Base-by-base conservation (phyloP, 53 echinoderm and acorn worm genomes). In the Stichopus horrens region DNA sequence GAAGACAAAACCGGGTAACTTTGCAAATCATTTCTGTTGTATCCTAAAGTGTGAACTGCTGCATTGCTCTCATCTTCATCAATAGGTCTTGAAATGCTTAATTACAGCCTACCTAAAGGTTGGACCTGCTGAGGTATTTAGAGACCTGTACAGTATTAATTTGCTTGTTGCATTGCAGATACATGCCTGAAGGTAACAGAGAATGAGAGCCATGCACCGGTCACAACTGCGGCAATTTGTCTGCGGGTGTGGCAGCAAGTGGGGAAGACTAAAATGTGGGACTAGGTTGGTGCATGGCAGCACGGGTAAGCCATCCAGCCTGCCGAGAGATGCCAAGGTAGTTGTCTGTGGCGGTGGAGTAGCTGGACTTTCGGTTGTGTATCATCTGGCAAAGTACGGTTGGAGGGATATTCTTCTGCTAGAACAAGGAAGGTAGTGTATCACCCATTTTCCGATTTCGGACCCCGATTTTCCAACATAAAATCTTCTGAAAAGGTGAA, bases 301-400 rank as follows among this genome's bases (percentile, higher is more conserved):
- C 16, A n/a, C 51, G 5, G n/a, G 7, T n/a, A 37, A 53, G 19
- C n/a, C 86, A 4, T 11, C 73, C 57, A 68, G 9, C 21, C 58
- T 97, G 0, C 97, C 97, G 8, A 89, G 88, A 58, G 75, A 93
- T 77, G 94, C 97, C 88, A 86, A 79, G 56, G 97, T 97, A 9
- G 95, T 97, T 55, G 93, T 97, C 54, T 95, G 95, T 76, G 95
- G 97, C 8, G 97, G 95, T 20, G 95, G 97, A 7, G 88, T 97
- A 21, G 93, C 94, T 8, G 97, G 97, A 8, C 71, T 94, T 52
- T 97, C 97, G 5, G 91, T 93, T n/a, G 95, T 95, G 37, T 97
- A 97, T 79, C 92, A 97, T 74, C 93, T 97, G 21, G 95, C 94
- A 57, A 93, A 97, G 80, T 77, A 91, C 59, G 97, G 97, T 63